Evolutionary conservation across 2,797 vertebrate genomes (phyloP), one percentile per base, ranked within the genome.

Genomic region (Acrossocheilus fasciatus): DNA sequence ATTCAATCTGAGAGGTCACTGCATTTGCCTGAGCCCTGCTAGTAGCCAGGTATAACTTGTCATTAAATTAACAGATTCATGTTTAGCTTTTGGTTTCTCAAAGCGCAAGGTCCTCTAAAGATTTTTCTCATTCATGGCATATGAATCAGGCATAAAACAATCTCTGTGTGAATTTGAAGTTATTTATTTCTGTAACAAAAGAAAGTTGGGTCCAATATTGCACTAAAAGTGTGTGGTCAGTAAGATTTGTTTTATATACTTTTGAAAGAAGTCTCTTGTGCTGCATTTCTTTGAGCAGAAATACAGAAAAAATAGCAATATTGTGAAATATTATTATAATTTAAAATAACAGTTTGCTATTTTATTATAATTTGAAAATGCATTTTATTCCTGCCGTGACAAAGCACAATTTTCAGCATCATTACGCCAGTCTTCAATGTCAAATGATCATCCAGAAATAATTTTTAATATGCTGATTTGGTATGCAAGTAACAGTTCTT

Each of bases 1-100:
- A 66, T 30, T 34, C 43, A 52, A 54, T 81, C 30, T 69, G 64
- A 68, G 62, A 39, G 80, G 45, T 81, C 80, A 81, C 3, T 81
- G 43, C 0, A 34, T 81, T 81, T 81, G 18, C 9, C 45, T 39
- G 30, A 66, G 73, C 66, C 43, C 30, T 66, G 59, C 43, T 36
- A 12, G 30, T n/a, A 39, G 59, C 9, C 23, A 26, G 43, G 34
- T 52, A 36, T 74, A 20, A 73, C 41, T 83, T 30, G 6, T 45
- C 7, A 83, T 74, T 62, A 70, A 8, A 26, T 14, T 20, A 81
- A 81, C 70, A 7, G 12, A 5, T 47, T 75, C 4, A 36, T 9
- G 4, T 12, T 50, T 66, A 66, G 14, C 14, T 47, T 66, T 84
- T 52, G 20, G 34, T 52, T 68, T 45, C 64, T 86, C 81, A 54